Evolutionary conservation across 1,140 invertebrate species (phyloP).

Genomic region (Conus betulinus): DNA sequence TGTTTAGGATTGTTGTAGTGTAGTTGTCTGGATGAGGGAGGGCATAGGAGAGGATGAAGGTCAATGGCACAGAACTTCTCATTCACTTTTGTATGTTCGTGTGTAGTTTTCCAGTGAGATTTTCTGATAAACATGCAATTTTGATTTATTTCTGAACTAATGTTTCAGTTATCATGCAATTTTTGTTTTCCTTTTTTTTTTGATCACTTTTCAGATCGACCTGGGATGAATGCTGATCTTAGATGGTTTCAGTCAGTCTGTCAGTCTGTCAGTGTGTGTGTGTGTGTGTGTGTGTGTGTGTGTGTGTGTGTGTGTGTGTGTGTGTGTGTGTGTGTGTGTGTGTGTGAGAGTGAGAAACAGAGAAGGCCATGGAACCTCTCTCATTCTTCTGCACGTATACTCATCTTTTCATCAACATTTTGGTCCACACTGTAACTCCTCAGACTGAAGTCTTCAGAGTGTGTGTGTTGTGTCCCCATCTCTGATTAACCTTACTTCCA

Average conservation of each 20-base stretch:
- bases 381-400: too few species aligned
- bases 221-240: not conserved
- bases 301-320: conserved; percentile 7
- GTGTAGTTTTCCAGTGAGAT: not conserved
- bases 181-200: too few species aligned
- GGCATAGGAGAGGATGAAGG: too few species aligned
- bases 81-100: not conserved
- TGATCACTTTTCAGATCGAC: not conserved
- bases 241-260: not conserved
- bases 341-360: too few species aligned
- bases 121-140: not conserved
- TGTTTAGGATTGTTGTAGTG: too few species aligned
- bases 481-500: too few species aligned
- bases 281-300: conserved; percentile 7
- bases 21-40: too few species aligned
- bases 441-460: too few species aligned
- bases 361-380: not conserved
- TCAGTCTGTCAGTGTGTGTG: not conserved
- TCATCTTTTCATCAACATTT: too few species aligned
- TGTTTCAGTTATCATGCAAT: not conserved
- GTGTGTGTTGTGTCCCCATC: too few species aligned
- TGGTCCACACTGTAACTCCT: too few species aligned
- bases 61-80: not conserved
- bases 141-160: not conserved
- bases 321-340: not conserved